Evolutionary conservation across 2,797 vertebrate genomes (phyloP), one percentile per base, ranked within the genome.

Genomic region (Pogonophryne albipinna): DNA sequence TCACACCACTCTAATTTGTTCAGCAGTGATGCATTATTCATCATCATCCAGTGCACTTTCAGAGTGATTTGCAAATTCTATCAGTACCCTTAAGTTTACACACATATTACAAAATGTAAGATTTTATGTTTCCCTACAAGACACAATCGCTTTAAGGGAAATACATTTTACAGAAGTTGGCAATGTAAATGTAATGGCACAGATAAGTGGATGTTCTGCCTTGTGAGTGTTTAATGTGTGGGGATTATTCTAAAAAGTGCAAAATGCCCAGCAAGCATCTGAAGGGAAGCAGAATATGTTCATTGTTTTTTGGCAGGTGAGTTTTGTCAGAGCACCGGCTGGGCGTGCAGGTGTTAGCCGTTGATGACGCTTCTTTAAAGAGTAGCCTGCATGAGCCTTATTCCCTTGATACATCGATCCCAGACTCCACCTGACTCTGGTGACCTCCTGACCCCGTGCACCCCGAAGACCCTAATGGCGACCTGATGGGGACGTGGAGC

Each of bases 341-440:
- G 93, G 93, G 84, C 67, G 73, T 90, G 91, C 91, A 92, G 93
- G 92, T 91, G 94, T 92, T 91, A 93, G 92, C 93, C 93, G 92
- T 92, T 79, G 87, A 86, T 95, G 95, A 94, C 88, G 92, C 92
- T 85, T 90, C 94, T 93, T 95, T 95, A 95, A 96, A 95, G 93
- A 93, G 66, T 8, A 61, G 76, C 84, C 94, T 91, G 91, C 95
- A 94, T 92, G 94, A 95, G 88, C 93, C 34, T 91, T 84, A 82
- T 87, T 92, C 87, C 87, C 93, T 87, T 94, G 94, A 96, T 95
- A 94, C 93, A 96, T 95, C 92, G 79, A 85, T 87, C 87, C 89
- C 86, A 87, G 87, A 83, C 91, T 95, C 94, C 94, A 92, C 91
- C 92, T 95, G 95, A 93, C 86, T 93, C 92, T 67, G 83, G 80